Evolutionary conservation across 2,113 vertebrate species (phyloP).

Genomic region (Dinomys branickii): DNA sequence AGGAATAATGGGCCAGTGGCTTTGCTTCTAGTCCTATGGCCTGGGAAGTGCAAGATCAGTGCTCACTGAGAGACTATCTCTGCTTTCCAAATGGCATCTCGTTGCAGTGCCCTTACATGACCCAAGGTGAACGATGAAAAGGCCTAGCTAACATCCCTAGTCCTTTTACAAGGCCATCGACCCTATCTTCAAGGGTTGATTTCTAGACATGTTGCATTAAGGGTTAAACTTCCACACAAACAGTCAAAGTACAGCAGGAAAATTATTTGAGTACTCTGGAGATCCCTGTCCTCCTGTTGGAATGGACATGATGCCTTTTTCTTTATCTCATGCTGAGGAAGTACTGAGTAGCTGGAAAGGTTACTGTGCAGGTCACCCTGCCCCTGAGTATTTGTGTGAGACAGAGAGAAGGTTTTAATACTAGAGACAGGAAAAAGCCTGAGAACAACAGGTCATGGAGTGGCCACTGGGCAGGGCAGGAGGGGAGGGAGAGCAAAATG

Average conservation of each 20-base stretch:
- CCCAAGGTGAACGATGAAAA: not conserved
- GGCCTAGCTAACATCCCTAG: not conserved
- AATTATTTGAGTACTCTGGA: not conserved
- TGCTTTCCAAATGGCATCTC: not conserved
- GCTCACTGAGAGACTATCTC: not conserved
- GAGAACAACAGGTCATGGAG: not conserved
- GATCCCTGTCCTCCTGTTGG: not conserved
- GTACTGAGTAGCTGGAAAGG: not conserved
- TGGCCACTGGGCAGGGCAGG: not conserved
- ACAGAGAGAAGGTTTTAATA: not conserved
- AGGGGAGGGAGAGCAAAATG: not conserved
- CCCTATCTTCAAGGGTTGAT: not conserved
- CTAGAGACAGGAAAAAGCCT: not conserved
- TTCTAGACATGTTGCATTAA: not conserved
- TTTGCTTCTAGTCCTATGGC: not conserved
- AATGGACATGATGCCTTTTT: not conserved
- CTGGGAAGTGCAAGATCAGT: not conserved
- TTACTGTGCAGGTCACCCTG: not conserved
- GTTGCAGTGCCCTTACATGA: not conserved
- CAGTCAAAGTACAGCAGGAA: not conserved
- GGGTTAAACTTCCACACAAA: not conserved
- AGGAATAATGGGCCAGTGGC: not conserved
- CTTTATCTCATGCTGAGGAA: not conserved
- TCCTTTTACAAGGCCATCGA: not conserved
- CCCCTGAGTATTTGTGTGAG: not conserved